Percentiles rank a stretch among this genome's conserved stretches.
Evolutionary conservation across 1,140 invertebrate genomes (phyloP).

Genomic region (Bicyclus anynana): DNA sequence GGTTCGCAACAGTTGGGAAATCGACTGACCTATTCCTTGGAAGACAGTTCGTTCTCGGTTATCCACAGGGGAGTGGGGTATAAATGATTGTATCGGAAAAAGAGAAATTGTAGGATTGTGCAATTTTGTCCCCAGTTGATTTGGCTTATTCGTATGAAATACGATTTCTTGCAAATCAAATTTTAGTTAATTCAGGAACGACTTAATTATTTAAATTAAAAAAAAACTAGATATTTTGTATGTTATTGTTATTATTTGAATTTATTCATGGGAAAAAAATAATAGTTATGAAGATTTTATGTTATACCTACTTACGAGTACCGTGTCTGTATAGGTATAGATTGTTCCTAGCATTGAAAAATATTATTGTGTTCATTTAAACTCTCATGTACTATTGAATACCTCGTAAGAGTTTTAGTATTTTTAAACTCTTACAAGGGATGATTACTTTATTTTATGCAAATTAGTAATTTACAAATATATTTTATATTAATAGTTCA

Average conservation of each 20-base stretch:
- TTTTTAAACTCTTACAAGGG: too few species aligned
- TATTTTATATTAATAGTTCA: too few species aligned
- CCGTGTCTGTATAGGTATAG: too few species aligned
- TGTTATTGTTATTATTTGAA: background rate
- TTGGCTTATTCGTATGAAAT: background rate
- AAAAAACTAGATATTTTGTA: background rate
- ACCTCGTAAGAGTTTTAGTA: too few species aligned
- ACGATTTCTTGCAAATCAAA: background rate
- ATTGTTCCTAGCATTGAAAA: too few species aligned
- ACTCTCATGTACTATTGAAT: too few species aligned
- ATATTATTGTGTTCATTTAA: too few species aligned
- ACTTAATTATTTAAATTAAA: background rate
- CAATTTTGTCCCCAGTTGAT: conserved; percentile 11
- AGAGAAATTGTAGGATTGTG: conserved; percentile 16
- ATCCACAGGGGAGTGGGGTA: conserved; percentile 15
- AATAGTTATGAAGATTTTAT: too few species aligned
- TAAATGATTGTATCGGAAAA: conserved; percentile 25
- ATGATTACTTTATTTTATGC: too few species aligned
- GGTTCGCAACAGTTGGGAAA: conserved; percentile 34
- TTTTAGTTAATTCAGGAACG: background rate
- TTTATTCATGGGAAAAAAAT: too few species aligned
- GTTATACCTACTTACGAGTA: too few species aligned
- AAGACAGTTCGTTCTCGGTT: conserved; percentile 33
- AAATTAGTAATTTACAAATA: too few species aligned
- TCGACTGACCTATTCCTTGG: conserved; percentile 41